phyloP scores from a whole-genome alignment of 2,888 invertebrate species.

The Drosophila suboccidentalis region DNA sequence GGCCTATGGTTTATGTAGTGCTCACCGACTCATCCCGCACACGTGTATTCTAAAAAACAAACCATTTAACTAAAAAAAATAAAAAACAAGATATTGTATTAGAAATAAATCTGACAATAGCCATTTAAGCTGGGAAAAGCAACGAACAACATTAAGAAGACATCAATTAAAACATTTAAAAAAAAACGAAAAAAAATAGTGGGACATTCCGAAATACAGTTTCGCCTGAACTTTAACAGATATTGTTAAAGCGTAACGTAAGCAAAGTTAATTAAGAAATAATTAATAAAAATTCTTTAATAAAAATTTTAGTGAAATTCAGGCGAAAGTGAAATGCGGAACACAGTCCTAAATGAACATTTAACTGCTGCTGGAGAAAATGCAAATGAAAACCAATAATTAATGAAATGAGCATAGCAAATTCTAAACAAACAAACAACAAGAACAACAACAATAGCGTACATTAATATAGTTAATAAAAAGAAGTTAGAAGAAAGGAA shows the following conservation, averaged over 20 bases:
- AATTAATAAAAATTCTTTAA: neutral
- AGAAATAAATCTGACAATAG: conserved; percentile 61
- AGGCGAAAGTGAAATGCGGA: conserved; percentile 5
- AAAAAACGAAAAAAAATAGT: conserved; percentile 10
- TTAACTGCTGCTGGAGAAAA: conserved; percentile 21
- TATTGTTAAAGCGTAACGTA: neutral
- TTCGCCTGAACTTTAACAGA: conserved; percentile 4
- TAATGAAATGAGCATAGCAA: conserved; percentile 42
- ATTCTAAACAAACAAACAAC: conserved; percentile 24
- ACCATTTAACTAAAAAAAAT: neutral
- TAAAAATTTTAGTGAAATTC: neutral
- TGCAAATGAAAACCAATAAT: conserved; percentile 24
- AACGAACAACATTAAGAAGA: conserved; percentile 57
- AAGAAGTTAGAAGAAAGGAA: neutral
- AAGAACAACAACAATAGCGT: conserved; percentile 10
- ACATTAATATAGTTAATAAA: conserved; percentile 15
- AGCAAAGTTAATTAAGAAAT: neutral
- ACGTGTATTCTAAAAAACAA: conserved; percentile 19
- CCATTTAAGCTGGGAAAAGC: conserved; percentile 63
- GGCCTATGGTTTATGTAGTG: conserved; percentile 55
- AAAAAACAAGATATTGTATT: neutral
- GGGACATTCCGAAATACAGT: neutral
- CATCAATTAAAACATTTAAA: conserved; percentile 9
- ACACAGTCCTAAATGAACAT: conserved; percentile 1
- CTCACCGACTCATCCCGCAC: conserved; percentile 24